Conservation (phyloP, 2,797 vertebrate species). For the Chelon auratus region DNA sequence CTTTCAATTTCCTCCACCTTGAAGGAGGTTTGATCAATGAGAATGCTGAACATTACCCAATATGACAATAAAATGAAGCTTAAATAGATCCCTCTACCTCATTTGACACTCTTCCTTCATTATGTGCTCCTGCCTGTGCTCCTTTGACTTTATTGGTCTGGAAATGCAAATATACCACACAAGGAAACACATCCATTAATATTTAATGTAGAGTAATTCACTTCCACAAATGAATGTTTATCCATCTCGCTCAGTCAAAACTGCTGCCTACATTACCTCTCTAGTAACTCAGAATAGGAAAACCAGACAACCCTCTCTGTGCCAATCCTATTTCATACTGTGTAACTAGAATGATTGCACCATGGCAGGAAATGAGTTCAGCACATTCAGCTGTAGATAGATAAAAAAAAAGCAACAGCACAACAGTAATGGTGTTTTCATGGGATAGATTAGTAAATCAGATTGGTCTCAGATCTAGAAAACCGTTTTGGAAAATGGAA, state of each 20-base stretch:
- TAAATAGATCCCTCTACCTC: conserved; percentile 15
- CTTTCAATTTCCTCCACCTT: conserved; percentile 5
- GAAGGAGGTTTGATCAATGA: conserved; percentile 4
- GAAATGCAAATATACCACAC: conserved; percentile 41
- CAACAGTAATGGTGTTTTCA: conserved; percentile 49
- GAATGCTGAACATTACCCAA: conserved; percentile 12
- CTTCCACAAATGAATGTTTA: conserved; percentile 58
- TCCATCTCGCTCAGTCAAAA: conserved; percentile 56
- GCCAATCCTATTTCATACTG: conserved; percentile 73
- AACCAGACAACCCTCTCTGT: conserved; percentile 57
- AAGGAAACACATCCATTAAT: conserved; percentile 51
- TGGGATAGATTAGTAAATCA: conserved; percentile 68
- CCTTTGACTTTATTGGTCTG: conserved; percentile 26
- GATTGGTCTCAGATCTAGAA: conserved; percentile 70
- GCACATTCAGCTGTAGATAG: conserved; percentile 42
- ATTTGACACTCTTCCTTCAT: conserved; percentile 16
- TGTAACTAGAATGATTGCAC: conserved; percentile 64
- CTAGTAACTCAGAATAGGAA: conserved; percentile 43
- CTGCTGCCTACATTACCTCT: conserved; percentile 52
- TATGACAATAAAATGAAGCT: conserved; percentile 4
- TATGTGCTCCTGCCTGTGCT: conserved; percentile 23
- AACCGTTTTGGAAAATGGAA: conserved; percentile 51
- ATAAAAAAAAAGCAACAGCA: conserved; percentile 45
- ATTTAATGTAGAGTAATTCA: conserved; percentile 56
- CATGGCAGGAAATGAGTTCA: conserved; percentile 65